Conservation (phyloP, 2,797 vertebrate species). For the Melanitta fusca region DNA sequence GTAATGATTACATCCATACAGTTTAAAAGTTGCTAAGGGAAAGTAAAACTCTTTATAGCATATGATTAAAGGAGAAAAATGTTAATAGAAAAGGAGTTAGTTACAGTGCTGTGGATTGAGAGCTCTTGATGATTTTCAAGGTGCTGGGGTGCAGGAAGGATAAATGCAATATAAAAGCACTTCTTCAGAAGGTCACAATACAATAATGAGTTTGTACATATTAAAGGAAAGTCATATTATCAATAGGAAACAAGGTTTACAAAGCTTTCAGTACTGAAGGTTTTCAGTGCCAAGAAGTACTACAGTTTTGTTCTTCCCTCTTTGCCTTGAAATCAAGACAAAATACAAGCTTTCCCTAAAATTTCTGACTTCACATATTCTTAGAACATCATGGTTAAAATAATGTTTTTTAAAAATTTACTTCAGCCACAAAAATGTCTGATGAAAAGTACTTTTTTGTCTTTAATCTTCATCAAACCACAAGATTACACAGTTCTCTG, state of each 20-base stretch:
- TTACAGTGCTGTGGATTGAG: slow-evolving; percentile 12
- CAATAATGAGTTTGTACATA: background rate
- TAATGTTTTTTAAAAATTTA: background rate
- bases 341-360: background rate
- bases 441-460: background rate
- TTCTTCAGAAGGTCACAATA: background rate
- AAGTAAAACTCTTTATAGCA: slow-evolving; percentile 67
- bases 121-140: slow-evolving; percentile 29
- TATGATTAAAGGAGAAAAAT: slow-evolving; percentile 63
- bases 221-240: background rate
- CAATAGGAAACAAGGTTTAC: background rate
- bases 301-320: background rate
- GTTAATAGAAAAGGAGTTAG: slow-evolving; percentile 47
- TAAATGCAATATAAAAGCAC: background rate
- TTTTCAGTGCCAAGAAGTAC: background rate
- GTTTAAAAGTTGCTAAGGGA: slow-evolving; percentile 71
- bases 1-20: slow-evolving; percentile 67
- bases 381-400: background rate
- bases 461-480: background rate
- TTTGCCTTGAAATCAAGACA: background rate
- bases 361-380: background rate
- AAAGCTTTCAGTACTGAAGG: background rate
- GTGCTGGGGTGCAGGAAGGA: background rate
- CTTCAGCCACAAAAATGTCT: background rate
- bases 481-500: background rate